Evolutionary conservation across 2,113 vertebrate species (phyloP).

Genomic region (Gracilinanus agilis): DNA sequence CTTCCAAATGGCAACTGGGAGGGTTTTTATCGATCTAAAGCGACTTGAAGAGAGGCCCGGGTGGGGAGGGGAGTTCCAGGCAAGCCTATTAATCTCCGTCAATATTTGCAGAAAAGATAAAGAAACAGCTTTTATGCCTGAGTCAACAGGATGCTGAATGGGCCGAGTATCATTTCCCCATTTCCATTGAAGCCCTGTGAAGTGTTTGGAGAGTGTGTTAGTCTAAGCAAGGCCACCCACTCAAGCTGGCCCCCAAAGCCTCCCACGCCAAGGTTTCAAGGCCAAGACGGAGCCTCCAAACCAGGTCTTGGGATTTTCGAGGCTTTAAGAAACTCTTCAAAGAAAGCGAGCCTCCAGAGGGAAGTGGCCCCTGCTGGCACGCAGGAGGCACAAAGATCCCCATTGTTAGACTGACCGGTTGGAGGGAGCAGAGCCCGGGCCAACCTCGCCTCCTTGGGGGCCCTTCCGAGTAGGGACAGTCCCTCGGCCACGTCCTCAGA

Average conservation of each 20-base stretch:
- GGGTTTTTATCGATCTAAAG: neutral
- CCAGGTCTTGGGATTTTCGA: neutral
- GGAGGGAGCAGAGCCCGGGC: too few relatives aligned
- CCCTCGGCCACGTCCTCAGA: too few relatives aligned
- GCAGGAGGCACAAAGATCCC: neutral
- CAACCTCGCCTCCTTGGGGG: neutral
- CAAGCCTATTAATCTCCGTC: neutral
- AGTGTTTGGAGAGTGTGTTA: neutral
- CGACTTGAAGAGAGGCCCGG: neutral
- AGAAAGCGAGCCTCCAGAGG: neutral
- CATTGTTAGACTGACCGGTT: too few relatives aligned
- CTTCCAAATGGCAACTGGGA: neutral
- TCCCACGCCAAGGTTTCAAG: neutral
- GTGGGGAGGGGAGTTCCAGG: neutral
- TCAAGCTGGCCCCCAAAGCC: neutral
- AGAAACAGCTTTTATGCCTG: neutral
- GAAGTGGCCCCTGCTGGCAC: neutral
- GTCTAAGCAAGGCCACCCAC: neutral
- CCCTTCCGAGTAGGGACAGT: too few relatives aligned
- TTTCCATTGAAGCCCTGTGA: neutral
- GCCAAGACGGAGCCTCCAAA: neutral
- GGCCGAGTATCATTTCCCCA: neutral
- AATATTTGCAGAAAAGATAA: constrained; percentile 14
- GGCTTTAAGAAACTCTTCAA: neutral
- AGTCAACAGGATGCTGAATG: constrained; percentile 10